Percentiles rank a stretch among this genome's conserved stretches.
Evolutionary conservation across 2,888 invertebrate species (phyloP).

Genomic region (Lycophotia porphyrea): DNA sequence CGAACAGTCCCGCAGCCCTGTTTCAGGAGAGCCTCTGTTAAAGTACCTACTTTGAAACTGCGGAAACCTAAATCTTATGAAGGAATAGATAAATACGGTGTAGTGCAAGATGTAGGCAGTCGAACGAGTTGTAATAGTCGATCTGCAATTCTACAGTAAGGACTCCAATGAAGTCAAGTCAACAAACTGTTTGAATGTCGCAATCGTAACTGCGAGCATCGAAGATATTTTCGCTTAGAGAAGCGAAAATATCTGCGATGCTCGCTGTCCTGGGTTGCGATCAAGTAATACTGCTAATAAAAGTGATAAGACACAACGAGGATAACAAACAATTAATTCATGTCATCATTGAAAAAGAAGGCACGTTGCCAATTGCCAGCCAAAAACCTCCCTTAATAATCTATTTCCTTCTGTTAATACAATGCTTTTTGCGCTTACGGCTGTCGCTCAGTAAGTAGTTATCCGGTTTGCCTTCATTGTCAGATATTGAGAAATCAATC

Average conservation of each 20-base stretch:
- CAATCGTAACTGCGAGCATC: neutral
- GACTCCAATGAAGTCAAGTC: neutral
- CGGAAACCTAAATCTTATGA: neutral
- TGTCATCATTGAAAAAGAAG: neutral
- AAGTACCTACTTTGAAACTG: neutral
- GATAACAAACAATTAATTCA: neutral
- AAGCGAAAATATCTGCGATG: neutral
- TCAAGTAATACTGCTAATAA: neutral
- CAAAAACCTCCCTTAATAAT: slow-evolving; percentile 16
- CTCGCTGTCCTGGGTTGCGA: neutral
- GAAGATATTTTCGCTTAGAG: no score
- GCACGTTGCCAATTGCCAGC: neutral
- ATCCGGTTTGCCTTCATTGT: slow-evolving; percentile 9
- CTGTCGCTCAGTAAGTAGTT: slow-evolving; percentile 13
- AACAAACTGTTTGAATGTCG: neutral
- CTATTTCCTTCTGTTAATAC: slow-evolving; percentile 16
- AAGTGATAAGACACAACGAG: neutral
- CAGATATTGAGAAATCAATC: slow-evolving; percentile 32
- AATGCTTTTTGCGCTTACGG: slow-evolving; percentile 4
- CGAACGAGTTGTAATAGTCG: neutral
- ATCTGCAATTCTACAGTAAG: neutral
- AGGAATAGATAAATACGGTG: neutral
- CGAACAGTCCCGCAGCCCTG: no score
- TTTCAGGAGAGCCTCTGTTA: neutral
- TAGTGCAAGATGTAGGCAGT: neutral